Evolutionary conservation across 2,888 invertebrate species (phyloP).

Genomic region (Pseudeuparius sepicola): DNA sequence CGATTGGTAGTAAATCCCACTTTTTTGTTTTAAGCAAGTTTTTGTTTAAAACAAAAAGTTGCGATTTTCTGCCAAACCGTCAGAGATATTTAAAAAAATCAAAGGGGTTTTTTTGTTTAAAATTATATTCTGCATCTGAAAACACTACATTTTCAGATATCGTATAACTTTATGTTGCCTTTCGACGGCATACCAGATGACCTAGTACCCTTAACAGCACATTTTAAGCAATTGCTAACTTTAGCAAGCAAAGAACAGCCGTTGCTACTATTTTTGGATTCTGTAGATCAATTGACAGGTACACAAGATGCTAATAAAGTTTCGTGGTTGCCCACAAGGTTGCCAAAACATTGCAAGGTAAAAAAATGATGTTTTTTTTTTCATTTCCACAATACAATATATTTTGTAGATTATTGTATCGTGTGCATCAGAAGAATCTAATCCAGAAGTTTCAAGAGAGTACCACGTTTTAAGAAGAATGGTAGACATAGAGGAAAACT

Average conservation of each 20-base stretch:
- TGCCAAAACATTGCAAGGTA: slow-evolving; percentile 83
- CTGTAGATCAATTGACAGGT: slow-evolving; percentile 92
- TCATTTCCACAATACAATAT: too few species aligned
- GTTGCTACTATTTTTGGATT: slow-evolving; percentile 84
- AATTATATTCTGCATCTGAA: too few species aligned
- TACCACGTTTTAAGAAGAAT: slow-evolving; percentile 77
- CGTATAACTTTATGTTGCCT: slow-evolving; percentile 83
- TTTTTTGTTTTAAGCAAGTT: too few species aligned
- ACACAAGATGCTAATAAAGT: slow-evolving; percentile 37
- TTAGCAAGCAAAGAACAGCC: slow-evolving; percentile 76
- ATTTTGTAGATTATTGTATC: slow-evolving; percentile 72
- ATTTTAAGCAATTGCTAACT: slow-evolving; percentile 88
- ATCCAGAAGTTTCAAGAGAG: slow-evolving; percentile 78
- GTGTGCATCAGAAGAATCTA: slow-evolving; percentile 78
- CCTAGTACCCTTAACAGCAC: slow-evolving; percentile 87
- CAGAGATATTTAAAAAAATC: too few species aligned
- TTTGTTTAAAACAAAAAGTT: too few species aligned
- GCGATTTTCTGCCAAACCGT: too few species aligned
- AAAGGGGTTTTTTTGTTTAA: too few species aligned
- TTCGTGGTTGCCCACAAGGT: slow-evolving; percentile 87
- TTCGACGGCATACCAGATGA: slow-evolving; percentile 95
- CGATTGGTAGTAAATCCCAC: too few species aligned
- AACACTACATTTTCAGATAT: slow-evolving; percentile 66
- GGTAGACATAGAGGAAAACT: slow-evolving; percentile 82
- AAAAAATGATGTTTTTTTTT: slow-evolving; percentile 5